These are phyloP conservation scores for Streptopelia turtur DNA, from an alignment of 2,797 vertebrate species.

Conservation along the genomic window DNA sequence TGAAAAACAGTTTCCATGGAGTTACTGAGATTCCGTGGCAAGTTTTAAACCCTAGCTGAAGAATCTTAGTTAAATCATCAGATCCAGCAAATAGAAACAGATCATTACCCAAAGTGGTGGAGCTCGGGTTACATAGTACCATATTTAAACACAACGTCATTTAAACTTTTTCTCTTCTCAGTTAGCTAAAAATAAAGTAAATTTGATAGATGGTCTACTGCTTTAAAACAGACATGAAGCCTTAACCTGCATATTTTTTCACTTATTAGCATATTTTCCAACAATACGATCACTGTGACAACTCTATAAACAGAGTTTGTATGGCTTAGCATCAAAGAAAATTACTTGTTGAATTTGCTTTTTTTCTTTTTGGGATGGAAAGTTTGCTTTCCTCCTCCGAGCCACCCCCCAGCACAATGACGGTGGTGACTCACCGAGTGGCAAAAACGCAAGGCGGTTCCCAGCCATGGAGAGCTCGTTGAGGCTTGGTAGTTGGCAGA, in stretches of 20 bases:
- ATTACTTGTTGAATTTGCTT: background rate
- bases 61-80: constrained; percentile 12
- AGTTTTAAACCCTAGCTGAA: background rate
- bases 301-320: background rate
- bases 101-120: constrained; percentile 25
- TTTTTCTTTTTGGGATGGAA: background rate
- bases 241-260: background rate
- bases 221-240: constrained; percentile 9
- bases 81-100: constrained; percentile 44
- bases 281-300: background rate
- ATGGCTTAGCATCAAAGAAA: background rate
- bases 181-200: constrained; percentile 67
- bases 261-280: constrained; percentile 11
- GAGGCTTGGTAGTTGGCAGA: constrained; percentile 94
- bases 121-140: constrained; percentile 50
- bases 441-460: constrained; percentile 90
- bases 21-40: background rate
- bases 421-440: constrained; percentile 84
- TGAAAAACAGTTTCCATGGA: background rate
- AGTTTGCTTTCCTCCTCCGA: background rate
- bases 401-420: background rate
- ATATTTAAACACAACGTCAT: constrained; percentile 51
- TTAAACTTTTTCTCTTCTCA: background rate
- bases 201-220: constrained; percentile 25
- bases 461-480: constrained; percentile 97